A percentile compares a stretch with the other conserved stretches of the same genome.
These are phyloP conservation scores for Rutpela maculata DNA, from an alignment of 2,888 invertebrate genomes.

Conservation along the genomic window DNA sequence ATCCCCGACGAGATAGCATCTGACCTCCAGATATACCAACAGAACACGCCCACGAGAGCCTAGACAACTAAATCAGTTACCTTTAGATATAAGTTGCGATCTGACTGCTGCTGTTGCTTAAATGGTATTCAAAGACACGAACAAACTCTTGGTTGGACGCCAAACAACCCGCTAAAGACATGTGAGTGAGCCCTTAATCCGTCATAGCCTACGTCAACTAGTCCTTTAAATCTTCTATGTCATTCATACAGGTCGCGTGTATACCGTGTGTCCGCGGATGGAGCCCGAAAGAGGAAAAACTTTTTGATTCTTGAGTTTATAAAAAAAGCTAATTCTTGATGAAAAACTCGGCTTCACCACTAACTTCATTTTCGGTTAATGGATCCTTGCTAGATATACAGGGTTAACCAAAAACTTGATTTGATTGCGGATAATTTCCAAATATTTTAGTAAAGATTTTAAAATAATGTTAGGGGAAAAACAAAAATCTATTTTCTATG, in stretches of 20 bases:
- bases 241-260: not conserved
- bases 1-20: conserved; percentile 64
- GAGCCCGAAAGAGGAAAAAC: too few species aligned
- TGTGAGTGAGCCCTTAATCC: conserved; percentile 47
- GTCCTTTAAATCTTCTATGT: conserved; percentile 6
- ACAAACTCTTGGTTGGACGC: conserved; percentile 57
- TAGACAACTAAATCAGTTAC: conserved; percentile 74
- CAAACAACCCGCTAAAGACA: conserved; percentile 49
- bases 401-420: too few species aligned
- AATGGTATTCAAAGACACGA: conserved; percentile 68
- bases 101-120: conserved; percentile 58
- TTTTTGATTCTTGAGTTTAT: too few species aligned
- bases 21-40: conserved; percentile 67
- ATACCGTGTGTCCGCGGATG: too few species aligned
- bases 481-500: too few species aligned
- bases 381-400: too few species aligned
- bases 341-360: too few species aligned
- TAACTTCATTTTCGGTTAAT: too few species aligned
- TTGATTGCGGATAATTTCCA: too few species aligned
- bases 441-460: too few species aligned
- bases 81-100: conserved; percentile 59
- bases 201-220: conserved; percentile 35
- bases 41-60: conserved; percentile 73
- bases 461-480: too few species aligned
- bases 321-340: too few species aligned